Percentiles rank a stretch among this genome's conserved stretches.
Evolutionary conservation across 2,888 invertebrate genomes (phyloP).

Genomic region (Allygus modestus): DNA sequence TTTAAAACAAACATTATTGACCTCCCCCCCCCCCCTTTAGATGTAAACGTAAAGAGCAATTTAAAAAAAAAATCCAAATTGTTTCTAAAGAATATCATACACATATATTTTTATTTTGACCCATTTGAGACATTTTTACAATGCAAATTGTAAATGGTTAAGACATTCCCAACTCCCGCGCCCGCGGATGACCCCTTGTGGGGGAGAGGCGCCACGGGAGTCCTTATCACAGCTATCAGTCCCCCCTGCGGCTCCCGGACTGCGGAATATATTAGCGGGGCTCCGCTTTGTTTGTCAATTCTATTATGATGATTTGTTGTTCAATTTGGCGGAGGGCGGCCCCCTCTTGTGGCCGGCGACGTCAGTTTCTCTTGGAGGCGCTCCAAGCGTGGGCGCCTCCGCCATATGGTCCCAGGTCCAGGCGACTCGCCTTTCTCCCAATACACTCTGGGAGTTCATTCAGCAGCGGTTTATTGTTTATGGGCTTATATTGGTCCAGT

Average conservation of each 20-base stretch:
- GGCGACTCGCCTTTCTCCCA: conserved; percentile 25
- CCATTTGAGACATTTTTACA: too few relatives aligned
- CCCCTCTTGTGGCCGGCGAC: neutral
- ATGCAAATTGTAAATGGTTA: too few relatives aligned
- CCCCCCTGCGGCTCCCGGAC: conserved; percentile 7
- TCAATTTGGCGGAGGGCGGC: conserved; percentile 2
- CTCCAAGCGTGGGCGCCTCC: conserved; percentile 31
- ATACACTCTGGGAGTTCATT: neutral
- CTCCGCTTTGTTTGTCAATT: conserved; percentile 46
- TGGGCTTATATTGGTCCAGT: neutral
- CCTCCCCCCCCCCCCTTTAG: too few relatives aligned
- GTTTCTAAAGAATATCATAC: too few relatives aligned
- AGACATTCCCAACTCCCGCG: too few relatives aligned
- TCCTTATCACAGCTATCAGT: conserved; percentile 18
- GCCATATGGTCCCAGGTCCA: conserved; percentile 46
- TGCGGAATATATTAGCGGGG: conserved; percentile 40
- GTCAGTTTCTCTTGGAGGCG: conserved; percentile 16
- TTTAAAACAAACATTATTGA: too few relatives aligned
- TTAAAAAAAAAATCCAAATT: too few relatives aligned
- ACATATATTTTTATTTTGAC: too few relatives aligned
- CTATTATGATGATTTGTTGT: conserved; percentile 46
- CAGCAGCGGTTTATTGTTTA: neutral
- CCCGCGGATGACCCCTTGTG: neutral
- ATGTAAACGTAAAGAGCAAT: too few relatives aligned
- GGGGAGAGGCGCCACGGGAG: neutral